Conservation (phyloP, 2,888 invertebrate genomes). For the Julus scanicus region DNA sequence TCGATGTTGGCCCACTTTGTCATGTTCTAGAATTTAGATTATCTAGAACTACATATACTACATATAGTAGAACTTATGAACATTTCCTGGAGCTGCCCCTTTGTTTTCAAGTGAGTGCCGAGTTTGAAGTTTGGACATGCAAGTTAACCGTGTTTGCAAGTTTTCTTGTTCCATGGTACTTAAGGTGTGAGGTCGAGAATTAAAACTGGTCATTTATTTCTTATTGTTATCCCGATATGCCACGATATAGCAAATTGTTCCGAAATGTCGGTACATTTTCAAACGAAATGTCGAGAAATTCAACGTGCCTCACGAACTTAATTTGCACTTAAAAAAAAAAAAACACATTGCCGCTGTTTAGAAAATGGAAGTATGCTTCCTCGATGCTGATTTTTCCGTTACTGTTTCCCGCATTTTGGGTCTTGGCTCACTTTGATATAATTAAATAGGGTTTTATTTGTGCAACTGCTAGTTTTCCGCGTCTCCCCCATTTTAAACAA, state of each 20-base stretch:
- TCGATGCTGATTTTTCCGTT: conserved; percentile 31
- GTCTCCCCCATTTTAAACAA: conserved; percentile 10
- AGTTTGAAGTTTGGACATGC: neutral
- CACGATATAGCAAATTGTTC: neutral
- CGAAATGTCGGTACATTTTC: neutral
- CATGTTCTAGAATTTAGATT: too few relatives aligned
- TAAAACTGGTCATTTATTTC: conserved; percentile 26
- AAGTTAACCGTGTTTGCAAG: neutral
- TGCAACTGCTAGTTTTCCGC: neutral
- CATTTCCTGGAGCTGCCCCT: too few relatives aligned
- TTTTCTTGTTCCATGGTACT: neutral
- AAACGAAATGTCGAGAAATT: neutral
- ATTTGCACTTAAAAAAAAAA: neutral
- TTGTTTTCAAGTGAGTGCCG: neutral
- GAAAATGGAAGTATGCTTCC: neutral
- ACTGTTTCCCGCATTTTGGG: conserved; percentile 3
- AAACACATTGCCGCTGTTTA: neutral
- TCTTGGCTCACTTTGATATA: neutral
- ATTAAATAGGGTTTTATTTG: conserved; percentile 12
- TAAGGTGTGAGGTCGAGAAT: conserved; percentile 15
- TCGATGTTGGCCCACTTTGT: too few relatives aligned
- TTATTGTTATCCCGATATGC: neutral
- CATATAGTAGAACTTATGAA: too few relatives aligned
- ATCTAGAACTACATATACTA: too few relatives aligned
- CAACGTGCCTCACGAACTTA: neutral